phyloP scores from a whole-genome alignment of 2,113 vertebrate genomes.

The Saimiri boliviensis region DNA sequence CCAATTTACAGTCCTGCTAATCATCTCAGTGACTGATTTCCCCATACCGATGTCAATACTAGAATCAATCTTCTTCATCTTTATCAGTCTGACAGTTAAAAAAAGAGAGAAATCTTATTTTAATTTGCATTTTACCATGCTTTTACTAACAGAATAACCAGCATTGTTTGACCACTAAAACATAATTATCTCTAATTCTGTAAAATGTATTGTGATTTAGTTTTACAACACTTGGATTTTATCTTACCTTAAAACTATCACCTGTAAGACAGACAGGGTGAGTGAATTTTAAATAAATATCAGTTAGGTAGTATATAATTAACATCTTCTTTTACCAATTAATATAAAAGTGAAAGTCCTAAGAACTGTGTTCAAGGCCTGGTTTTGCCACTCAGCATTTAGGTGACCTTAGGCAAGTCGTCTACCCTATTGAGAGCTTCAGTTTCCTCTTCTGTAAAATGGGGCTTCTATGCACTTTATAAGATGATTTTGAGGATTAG shows the following conservation, averaged over 20 bases:
- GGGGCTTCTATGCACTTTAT: background rate
- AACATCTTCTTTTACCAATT: background rate
- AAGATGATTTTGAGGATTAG: conserved; percentile 30
- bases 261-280: background rate
- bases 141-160: conserved; percentile 41
- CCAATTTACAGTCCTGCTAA: background rate
- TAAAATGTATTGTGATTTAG: conserved; percentile 31
- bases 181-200: conserved; percentile 1
- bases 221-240: conserved; percentile 27
- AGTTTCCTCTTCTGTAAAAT: conserved; percentile 67
- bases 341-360: background rate
- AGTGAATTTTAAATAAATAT: background rate
- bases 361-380: background rate
- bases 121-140: conserved; percentile 34
- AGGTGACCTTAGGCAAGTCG: background rate
- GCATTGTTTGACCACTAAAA: background rate
- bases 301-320: background rate
- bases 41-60: background rate
- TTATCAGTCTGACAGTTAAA: conserved; percentile 14
- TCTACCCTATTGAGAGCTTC: background rate
- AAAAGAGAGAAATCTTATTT: background rate
- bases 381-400: background rate
- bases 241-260: conserved; percentile 31
- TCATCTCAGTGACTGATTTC: background rate
- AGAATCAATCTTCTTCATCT: background rate